A percentile compares a stretch with the other conserved stretches of the same genome.
Conservation (phyloP, 2,888 invertebrate species). For the Hoplodrina ambigua region DNA sequence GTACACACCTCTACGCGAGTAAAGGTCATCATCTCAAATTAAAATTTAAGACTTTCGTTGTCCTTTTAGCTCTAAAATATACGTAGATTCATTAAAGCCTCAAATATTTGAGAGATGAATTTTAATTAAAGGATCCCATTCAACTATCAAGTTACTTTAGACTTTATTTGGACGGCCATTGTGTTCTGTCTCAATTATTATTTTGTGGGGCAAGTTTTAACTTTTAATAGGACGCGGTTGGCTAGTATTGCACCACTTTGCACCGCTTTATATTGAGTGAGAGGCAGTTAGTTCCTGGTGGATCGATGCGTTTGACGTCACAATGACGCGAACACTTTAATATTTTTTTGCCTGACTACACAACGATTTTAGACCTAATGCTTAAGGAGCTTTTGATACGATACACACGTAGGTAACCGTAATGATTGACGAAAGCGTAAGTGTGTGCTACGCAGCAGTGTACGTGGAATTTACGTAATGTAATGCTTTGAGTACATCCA, state of each 20-base stretch:
- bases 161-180: constrained; percentile 33
- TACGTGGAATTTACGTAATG: constrained; percentile 20
- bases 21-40: constrained; percentile 40
- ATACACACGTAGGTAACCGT: constrained; percentile 24
- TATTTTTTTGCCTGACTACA: constrained; percentile 41
- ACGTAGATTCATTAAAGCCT: constrained; percentile 37
- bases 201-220: constrained; percentile 24
- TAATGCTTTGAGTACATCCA: constrained; percentile 6
- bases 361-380: constrained; percentile 33
- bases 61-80: constrained; percentile 20
- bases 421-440: constrained; percentile 27
- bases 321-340: constrained; percentile 61
- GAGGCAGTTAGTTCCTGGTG: constrained; percentile 48
- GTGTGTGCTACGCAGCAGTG: constrained; percentile 11
- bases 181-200: constrained; percentile 39
- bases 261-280: constrained; percentile 44
- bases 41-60: constrained; percentile 30
- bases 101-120: constrained; percentile 44
- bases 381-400: constrained; percentile 34
- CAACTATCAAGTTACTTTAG: constrained; percentile 46
- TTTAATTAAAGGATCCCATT: constrained; percentile 47
- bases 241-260: constrained; percentile 49
- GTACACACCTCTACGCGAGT: constrained; percentile 6
- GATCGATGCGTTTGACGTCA: constrained; percentile 73
- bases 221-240: constrained; percentile 35